Evolutionary conservation across 2,888 invertebrate genomes (phyloP).

Genomic region (Diplazon laetatorius): DNA sequence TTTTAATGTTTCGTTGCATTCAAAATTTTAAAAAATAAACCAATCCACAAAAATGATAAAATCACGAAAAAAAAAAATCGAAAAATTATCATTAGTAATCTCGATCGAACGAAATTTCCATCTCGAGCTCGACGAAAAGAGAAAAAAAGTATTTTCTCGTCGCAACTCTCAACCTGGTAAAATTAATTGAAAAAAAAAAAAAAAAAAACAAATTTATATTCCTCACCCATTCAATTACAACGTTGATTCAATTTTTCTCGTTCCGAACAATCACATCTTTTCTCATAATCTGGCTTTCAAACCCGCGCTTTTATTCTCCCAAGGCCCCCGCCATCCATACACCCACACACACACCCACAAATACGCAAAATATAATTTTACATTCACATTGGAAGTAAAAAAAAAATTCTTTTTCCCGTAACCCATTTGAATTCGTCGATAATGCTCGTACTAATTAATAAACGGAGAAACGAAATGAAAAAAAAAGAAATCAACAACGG

Average conservation of each 20-base stretch:
- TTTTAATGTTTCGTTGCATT: no score
- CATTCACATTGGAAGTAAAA: constrained; percentile 5
- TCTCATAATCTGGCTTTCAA: constrained; percentile 37
- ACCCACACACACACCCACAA: constrained; percentile 7
- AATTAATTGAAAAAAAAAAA: constrained; percentile 34
- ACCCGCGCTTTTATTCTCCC: constrained; percentile 26
- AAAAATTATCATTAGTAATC: not conserved
- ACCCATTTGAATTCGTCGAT: constrained; percentile 58
- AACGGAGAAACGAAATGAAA: constrained; percentile 39
- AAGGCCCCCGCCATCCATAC: not conserved
- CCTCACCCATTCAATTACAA: not conserved
- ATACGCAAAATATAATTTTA: not conserved
- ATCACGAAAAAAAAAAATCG: not conserved
- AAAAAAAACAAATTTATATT: not conserved
- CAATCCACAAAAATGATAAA: not conserved
- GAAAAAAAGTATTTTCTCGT: not conserved
- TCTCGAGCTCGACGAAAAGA: not conserved
- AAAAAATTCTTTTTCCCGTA: constrained; percentile 47
- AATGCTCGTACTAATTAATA: constrained; percentile 63
- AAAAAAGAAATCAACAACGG: not conserved
- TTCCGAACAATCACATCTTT: constrained; percentile 34
- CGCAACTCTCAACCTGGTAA: not conserved
- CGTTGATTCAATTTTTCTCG: not conserved
- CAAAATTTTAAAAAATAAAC: no score
- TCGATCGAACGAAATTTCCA: not conserved